Base-by-base conservation (phyloP, 2,113 vertebrate genomes). In the Enhydra lutris region DNA sequence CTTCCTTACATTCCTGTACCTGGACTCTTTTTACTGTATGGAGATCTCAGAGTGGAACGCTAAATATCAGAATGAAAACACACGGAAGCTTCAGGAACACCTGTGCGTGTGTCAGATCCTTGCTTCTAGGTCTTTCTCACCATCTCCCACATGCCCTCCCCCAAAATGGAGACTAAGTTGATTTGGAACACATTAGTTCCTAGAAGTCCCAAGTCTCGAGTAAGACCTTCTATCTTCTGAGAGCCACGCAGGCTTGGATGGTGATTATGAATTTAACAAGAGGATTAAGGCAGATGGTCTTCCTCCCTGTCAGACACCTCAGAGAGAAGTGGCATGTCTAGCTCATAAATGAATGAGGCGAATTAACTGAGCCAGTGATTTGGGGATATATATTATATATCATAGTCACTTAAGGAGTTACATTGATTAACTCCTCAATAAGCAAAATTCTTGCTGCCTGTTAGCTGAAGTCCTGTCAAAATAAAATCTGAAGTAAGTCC, bases 401-500 rank as follows among this genome's bases (percentile, higher is more conserved):
- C 31, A 34, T 20, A 55, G 26, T 69, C 45, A 26, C 65, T 88
- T 71, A 86, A 92, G 4, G 76, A 88, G 71, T 94, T 86, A 47
- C 17, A 50, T 0, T 36, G 61, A 24, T 82, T 82, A 94, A 81
- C 47, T 45, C 9, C 29, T 78, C 85, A 39, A n/a, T 52, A 81
- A 94, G 83, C 29, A 91, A 71, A 79, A 42, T 50, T 69, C 74
- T 92, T 80, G 50, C 83, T 80, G 50, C 65, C 47, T 73, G 9
- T 83, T 94, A 69, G 63, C 45, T 63, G 80, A 93, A 50, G 63
- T 12, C 71, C 67, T 91, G 24, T 73, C 59, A 86, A 93, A 93
- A 81, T 81, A 94, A 94, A 97, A 82, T 57, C n/a, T 47, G 80
- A 97, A 97, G 76, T 84, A 21, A 82, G 14, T 76, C 88, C 82